These are phyloP conservation scores for Talpa occidentalis DNA, from an alignment of 2,113 vertebrate species.

Conservation along the genomic window DNA sequence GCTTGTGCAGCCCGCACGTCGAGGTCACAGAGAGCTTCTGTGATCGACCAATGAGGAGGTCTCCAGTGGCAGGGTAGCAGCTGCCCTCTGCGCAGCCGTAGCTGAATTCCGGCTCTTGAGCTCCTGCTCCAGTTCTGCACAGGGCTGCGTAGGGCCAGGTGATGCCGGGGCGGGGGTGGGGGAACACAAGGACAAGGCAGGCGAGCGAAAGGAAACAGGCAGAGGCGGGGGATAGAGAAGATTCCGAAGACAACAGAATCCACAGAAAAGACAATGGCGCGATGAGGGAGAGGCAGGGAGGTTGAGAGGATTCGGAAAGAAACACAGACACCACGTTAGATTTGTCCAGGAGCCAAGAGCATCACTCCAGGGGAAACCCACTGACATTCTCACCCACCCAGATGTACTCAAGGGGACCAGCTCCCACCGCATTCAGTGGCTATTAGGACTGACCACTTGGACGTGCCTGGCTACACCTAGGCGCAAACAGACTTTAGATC, in stretches of 20 bases:
- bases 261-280: neutral
- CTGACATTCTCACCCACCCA: neutral
- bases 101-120: slow-evolving; percentile 90
- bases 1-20: slow-evolving; percentile 91
- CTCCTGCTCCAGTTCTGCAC: slow-evolving; percentile 71
- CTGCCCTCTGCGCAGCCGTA: slow-evolving; percentile 96
- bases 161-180: neutral
- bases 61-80: slow-evolving; percentile 97
- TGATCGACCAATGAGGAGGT: slow-evolving; percentile 95
- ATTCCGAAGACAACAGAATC: neutral
- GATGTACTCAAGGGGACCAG: neutral
- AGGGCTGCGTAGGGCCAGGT: slow-evolving; percentile 78
- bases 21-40: slow-evolving; percentile 92
- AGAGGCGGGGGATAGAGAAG: neutral
- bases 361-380: neutral
- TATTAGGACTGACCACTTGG: neutral
- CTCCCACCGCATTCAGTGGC: neutral
- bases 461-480: neutral
- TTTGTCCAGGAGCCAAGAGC: neutral
- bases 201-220: neutral
- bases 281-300: neutral
- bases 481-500: neutral
- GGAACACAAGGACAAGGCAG: neutral
- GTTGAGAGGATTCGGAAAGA: neutral
- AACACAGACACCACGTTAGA: neutral